phyloP scores from a whole-genome alignment of 2,113 vertebrate species.

The Daphoenositta chrysoptera region DNA sequence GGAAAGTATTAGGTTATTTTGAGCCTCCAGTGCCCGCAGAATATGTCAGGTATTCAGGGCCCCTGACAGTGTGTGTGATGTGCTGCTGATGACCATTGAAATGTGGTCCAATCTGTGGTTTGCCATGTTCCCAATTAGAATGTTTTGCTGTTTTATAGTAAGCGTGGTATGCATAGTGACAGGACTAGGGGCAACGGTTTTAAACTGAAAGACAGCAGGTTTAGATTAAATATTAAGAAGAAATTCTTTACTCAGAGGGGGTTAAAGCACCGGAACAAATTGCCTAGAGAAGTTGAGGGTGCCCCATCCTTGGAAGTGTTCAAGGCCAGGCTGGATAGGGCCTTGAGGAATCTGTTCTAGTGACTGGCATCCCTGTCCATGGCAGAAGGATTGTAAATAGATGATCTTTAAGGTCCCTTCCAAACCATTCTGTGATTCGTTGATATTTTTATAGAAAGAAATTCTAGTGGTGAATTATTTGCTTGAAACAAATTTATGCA shows the following conservation, averaged over 20 bases:
- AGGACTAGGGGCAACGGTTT: background rate
- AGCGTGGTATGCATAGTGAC: accelerated
- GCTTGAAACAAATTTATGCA: background rate
- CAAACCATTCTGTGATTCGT: background rate
- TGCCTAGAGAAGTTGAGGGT: background rate
- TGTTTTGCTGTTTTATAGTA: background rate
- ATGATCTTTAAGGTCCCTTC: background rate
- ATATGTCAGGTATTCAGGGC: background rate
- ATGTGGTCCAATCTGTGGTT: background rate
- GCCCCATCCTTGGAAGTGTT: background rate
- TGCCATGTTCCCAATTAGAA: background rate
- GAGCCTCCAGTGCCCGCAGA: background rate
- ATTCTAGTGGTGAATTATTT: background rate
- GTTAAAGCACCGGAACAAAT: background rate
- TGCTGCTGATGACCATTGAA: background rate
- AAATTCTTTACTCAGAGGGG: background rate
- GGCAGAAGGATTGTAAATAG: background rate
- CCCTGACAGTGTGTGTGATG: background rate
- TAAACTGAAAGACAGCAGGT: background rate
- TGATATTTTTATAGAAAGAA: background rate
- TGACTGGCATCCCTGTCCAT: background rate
- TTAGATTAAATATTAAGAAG: background rate
- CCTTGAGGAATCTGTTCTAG: background rate
- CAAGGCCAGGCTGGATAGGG: background rate
- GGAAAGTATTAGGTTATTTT: background rate